Conservation (phyloP, 1,140 invertebrate species). For the Habropoda laboriosa region DNA sequence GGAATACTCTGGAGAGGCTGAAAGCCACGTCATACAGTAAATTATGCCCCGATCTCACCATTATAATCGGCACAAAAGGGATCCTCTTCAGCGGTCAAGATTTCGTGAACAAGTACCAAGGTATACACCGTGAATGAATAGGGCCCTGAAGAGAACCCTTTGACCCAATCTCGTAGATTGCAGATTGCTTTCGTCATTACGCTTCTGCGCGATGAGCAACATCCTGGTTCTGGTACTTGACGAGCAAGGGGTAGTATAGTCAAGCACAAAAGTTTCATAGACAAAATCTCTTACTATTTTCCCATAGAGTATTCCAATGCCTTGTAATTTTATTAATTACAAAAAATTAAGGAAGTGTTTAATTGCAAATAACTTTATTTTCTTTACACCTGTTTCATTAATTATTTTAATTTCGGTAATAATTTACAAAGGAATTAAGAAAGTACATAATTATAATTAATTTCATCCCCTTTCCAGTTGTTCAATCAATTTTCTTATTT, state of each 20-base stretch:
- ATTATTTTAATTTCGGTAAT: too few species aligned
- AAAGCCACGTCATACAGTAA: not conserved
- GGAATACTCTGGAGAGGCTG: not conserved
- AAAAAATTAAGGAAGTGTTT: too few species aligned
- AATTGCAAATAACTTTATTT: too few species aligned
- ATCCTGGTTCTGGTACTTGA: not conserved
- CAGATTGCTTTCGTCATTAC: constrained; percentile 28
- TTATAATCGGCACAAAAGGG: not conserved
- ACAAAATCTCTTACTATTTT: too few species aligned
- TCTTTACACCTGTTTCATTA: too few species aligned
- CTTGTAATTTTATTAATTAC: too few species aligned
- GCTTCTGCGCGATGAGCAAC: not conserved
- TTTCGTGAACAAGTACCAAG: constrained; percentile 21
- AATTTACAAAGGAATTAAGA: too few species aligned
- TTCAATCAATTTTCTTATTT: not conserved
- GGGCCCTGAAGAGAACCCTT: constrained; percentile 8
- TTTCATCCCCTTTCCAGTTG: too few species aligned
- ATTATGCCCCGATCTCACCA: not conserved
- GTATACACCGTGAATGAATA: constrained; percentile 10
- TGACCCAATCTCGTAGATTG: constrained; percentile 38
- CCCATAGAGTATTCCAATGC: too few species aligned
- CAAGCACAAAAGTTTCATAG: not conserved
- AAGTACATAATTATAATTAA: too few species aligned
- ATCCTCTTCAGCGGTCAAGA: constrained; percentile 18
- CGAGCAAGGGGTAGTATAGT: not conserved